Base-by-base conservation (phyloP, 2,797 vertebrate species). In the Peromyscus melanophrys region DNA sequence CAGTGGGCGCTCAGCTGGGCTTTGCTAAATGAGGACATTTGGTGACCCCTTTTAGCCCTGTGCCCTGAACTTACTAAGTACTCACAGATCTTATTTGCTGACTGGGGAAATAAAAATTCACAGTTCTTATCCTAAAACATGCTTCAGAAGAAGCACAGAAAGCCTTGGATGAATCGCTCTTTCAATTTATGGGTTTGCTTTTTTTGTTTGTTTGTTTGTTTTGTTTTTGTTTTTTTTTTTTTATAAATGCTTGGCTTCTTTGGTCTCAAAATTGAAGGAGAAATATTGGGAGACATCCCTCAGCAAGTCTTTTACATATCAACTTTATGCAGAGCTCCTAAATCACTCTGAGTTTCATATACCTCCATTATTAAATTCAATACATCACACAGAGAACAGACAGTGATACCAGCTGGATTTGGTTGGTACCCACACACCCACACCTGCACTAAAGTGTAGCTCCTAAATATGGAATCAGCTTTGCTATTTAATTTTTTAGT, bases 291-390 rank as follows among this genome's bases (percentile, higher is more conserved):
- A 93, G 83, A 80, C 81, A 83, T 80, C 63, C 57, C 37, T 93
- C 57, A 71, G 69, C 94, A 95, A 95, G 88, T 77, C 63, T 9
- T 87, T 93, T 73, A 27, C 40, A 40, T 75, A 52, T 82, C 63
- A 77, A 31, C 95, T 95, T 95, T 61, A 77, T 67, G 93, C 78
- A 87, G 96, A 96, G 92, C n/a, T 71, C 71, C 92, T 95, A 92
- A 94, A 95, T 89, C 83, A 93, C 31, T 83, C 90, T 75, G 40
- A 96, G 13, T 59, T 92, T 96, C 61, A 31, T n/a, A 80, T 1
- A 23, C 34, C 12, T 61, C 67, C 57, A 10, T 77, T 95, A 63
- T 95, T 83, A 94, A 98, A 94, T 94, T 73, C 90, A 96, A 78
- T 75, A 95, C 76, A 49, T 94, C 77, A 95, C 63, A 5, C 29